Base-by-base conservation (phyloP, 2,888 invertebrate genomes). In the Oasisia sp. region DNA sequence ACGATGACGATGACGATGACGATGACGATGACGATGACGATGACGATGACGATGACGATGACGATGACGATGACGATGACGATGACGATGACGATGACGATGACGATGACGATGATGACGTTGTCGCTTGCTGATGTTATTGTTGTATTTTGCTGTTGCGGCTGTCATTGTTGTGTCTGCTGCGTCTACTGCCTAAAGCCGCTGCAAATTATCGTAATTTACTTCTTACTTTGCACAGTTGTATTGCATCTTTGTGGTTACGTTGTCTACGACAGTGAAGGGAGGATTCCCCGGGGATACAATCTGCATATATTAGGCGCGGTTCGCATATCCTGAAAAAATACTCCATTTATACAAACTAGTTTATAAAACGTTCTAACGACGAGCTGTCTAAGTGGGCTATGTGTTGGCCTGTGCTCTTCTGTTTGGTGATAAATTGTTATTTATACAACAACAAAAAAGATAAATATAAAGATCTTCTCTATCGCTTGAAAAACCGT, bases 271-370 rank as follows among this genome's bases (percentile, higher is more conserved):
- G 7, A 27, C 74, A 74, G 27, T 74, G 19, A 27, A 74, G 74
- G 74, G n/a, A 74, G 74, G 7, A 74, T 19, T 74, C 74, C 27
- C 74, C 4, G 27, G 19, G 5, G 27, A 74, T 27, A 27, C 74
- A 74, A 74, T 74, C 74, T 74, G 74, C 74, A 74, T 74, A 74
- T 74, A 74, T 74, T 74, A 74, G 74, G 27, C 74, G 74, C 74
- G 74, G 74, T 74, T 7, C 74, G 27, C n/a, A 74, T 74, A 3
- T 74, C n/a, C 74, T 27, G 27, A 74, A 74, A 74, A 74, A 27
- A 74, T 74, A 74, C 74, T 74, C 27, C n/a, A 74, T 27, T 19
- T 74, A 74, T 1, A 27, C 74, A 74, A 27, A 74, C 14, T 19
- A 27, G 14, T 27, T 74, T 3, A 5, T 19, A 74, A 74, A 74